Conservation (phyloP, 2,113 vertebrate species). For the Leptocoma aspasia region DNA sequence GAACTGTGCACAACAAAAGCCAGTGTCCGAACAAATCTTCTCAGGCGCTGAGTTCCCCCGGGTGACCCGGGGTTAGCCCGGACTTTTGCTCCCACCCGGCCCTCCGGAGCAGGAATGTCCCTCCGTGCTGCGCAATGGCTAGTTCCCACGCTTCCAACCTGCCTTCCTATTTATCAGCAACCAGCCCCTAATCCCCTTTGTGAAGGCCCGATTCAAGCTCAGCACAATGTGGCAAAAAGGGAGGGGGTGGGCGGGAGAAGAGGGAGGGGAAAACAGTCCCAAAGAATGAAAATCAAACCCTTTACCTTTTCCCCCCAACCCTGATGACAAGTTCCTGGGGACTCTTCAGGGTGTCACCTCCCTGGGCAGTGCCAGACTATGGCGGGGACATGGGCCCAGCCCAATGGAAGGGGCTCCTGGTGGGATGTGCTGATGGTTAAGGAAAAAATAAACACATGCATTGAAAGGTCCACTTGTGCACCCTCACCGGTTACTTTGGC, state of each 20-base stretch:
- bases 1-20: conserved; percentile 64
- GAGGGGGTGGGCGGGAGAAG: not conserved
- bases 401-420: fast-evolving
- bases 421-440: not conserved
- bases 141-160: conserved; percentile 66
- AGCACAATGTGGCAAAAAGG: conserved; percentile 53
- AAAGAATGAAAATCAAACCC: conserved; percentile 1
- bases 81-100: conserved; percentile 45
- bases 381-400: fast-evolving
- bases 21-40: conserved; percentile 65
- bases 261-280: not conserved
- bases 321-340: fast-evolving
- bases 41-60: conserved; percentile 13
- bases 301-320: not conserved
- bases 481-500: not conserved
- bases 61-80: conserved; percentile 38
- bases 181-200: conserved; percentile 61
- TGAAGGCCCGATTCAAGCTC: conserved; percentile 57
- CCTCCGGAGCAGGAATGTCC: conserved; percentile 56
- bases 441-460: not conserved
- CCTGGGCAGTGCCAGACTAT: not conserved
- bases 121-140: conserved; percentile 4
- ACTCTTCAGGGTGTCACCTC: not conserved
- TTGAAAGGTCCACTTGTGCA: not conserved
- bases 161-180: conserved; percentile 52